Evolutionary conservation across 1,140 invertebrate genomes (phyloP), one percentile per base, ranked within the genome.

Genomic region (Pseudomyrmex flavicornis): DNA sequence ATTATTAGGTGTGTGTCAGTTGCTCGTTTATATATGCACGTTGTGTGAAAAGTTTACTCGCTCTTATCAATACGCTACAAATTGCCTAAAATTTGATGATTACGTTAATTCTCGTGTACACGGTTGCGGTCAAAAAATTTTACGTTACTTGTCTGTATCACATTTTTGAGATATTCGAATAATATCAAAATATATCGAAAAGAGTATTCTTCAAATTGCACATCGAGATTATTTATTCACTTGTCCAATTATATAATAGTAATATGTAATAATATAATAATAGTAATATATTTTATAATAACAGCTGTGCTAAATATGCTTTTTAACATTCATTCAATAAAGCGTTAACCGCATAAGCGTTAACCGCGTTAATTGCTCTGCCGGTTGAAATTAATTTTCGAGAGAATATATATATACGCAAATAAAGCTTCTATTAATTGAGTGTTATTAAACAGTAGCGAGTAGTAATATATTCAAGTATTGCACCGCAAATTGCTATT

Each of bases 391-490:
- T 46, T 26, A 72, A 75, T 63, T 61, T 80, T 80, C 10, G 44
- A 70, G 44, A 70, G 35, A 35, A 35, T 5, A 35, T 7, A 35
- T 35, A 35, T 35, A 35, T 35, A 12, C 48, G 44, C 35, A 72
- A 70, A 80, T 72, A 70, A 50, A 3, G 35, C 5, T 50, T 0
- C 10, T 59, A 72, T 70, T 72, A 80, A 80, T 80, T 80, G 61
- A 79, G 70, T 17, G 1, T 48, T 44, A 12, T 52, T 65, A 35
- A 76, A 76, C 15, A 9, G n/a, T n/a, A 70, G 20, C 17, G 2
- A 58, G 48, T 69, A 17, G 52, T 48, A 2, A 70, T 75, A 52
- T 46, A 4, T 61, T 35, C 44, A 44, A n/a, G 15, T 15, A 26
- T 26, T 2, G 8, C 3, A 46, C n/a, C 35, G 10, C 13, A 77